These are phyloP conservation scores for Caloenas nicobarica DNA, from an alignment of 2,113 vertebrate genomes.

Conservation along the genomic window DNA sequence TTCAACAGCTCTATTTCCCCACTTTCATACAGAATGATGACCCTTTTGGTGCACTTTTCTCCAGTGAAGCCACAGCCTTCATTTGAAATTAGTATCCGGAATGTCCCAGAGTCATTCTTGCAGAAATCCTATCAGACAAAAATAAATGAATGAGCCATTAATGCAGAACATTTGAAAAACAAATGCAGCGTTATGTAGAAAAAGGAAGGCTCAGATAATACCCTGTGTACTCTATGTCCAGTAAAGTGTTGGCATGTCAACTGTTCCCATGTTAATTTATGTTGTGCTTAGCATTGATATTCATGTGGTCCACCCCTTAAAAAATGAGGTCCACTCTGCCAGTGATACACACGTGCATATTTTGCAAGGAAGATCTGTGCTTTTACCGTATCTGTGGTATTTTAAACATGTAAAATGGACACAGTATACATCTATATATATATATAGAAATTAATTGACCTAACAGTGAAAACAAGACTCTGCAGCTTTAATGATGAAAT, in stretches of 20 bases:
- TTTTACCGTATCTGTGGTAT: not conserved
- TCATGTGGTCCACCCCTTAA: not conserved
- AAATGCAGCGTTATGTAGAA: not conserved
- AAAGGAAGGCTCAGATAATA: not conserved
- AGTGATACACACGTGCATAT: not conserved
- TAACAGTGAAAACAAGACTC: not conserved
- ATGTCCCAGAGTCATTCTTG: conserved; percentile 80
- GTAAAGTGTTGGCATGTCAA: not conserved
- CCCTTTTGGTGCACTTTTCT: conserved; percentile 85
- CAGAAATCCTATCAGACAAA: conserved; percentile 84
- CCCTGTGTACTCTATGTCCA: not conserved
- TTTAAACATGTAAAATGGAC: not conserved
- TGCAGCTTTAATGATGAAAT: not conserved
- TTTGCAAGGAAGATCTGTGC: not conserved
- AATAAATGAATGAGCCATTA: not conserved
- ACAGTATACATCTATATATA: not conserved
- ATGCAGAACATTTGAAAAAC: not conserved
- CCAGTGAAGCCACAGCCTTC: conserved; percentile 87
- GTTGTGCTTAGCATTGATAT: not conserved
- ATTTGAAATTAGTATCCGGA: conserved; percentile 89
- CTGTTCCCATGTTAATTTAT: not conserved
- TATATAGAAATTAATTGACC: not conserved
- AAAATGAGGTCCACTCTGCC: not conserved
- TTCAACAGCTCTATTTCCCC: conserved; percentile 86
- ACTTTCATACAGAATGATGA: conserved; percentile 82